Evolutionary conservation across 2,113 vertebrate genomes (phyloP).

Genomic region (Petromus typicus): DNA sequence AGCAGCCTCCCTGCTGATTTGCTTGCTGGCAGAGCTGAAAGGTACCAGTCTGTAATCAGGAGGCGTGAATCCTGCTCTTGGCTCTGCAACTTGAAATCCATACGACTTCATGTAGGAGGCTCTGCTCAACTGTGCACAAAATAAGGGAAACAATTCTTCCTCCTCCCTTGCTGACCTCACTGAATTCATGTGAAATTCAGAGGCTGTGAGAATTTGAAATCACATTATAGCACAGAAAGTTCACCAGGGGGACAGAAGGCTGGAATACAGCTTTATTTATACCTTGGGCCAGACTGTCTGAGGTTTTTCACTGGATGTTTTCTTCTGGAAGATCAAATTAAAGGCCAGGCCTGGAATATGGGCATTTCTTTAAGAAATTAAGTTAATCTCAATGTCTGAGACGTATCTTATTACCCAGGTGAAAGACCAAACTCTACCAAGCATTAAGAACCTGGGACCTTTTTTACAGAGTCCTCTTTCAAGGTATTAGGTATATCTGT

Average conservation of each 20-base stretch:
- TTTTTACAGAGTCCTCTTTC: background rate
- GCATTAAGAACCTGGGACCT: background rate
- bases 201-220: slow-evolving; percentile 19
- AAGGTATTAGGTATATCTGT: background rate
- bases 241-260: background rate
- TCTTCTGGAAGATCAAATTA: slow-evolving; percentile 38
- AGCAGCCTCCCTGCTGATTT: slow-evolving; percentile 28
- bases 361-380: background rate
- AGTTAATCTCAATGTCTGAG: background rate
- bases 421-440: background rate
- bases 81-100: slow-evolving; percentile 9
- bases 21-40: slow-evolving; percentile 32
- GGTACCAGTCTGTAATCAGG: background rate
- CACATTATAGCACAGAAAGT: slow-evolving; percentile 14
- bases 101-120: background rate
- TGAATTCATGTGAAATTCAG: background rate
- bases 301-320: background rate
- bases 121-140: background rate
- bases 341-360: background rate
- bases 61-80: slow-evolving; percentile 33
- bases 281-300: background rate
- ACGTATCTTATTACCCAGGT: background rate
- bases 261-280: background rate
- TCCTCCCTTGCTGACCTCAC: background rate
- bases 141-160: background rate